Evolutionary conservation across 2,113 vertebrate genomes (phyloP).

Genomic region (Echinops telfairi): DNA sequence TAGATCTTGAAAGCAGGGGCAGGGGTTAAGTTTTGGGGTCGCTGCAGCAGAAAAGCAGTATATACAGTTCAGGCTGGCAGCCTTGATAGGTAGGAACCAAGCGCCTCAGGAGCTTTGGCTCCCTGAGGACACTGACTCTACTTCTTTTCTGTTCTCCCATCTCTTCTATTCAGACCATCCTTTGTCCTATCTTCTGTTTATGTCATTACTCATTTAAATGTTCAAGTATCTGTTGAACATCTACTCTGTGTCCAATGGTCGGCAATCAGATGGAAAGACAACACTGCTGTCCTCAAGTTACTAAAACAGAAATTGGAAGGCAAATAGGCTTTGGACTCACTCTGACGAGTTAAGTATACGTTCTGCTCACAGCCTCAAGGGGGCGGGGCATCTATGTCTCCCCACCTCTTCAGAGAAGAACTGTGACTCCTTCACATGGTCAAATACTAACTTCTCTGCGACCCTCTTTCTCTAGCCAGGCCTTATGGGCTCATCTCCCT

Average conservation of each 20-base stretch:
- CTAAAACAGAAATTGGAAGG: too few species aligned
- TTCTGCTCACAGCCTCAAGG: too few species aligned
- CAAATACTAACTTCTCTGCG: neutral
- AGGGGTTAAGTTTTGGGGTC: neutral
- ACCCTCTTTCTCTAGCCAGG: neutral
- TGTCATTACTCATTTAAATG: conserved; percentile 3
- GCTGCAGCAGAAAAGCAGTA: neutral
- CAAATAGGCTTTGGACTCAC: too few species aligned
- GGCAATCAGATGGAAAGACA: neutral
- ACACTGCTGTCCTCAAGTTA: too few species aligned
- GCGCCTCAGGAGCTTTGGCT: neutral
- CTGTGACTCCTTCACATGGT: neutral
- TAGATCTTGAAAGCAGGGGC: neutral
- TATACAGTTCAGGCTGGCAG: neutral
- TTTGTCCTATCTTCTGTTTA: neutral
- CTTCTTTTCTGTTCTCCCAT: neutral
- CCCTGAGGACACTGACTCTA: neutral
- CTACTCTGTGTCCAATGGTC: neutral
- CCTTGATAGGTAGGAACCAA: neutral
- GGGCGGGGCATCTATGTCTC: neutral
- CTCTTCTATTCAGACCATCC: neutral
- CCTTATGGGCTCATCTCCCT: neutral
- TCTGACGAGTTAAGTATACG: too few species aligned
- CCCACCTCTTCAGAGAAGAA: neutral
- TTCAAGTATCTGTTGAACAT: neutral